These are phyloP conservation scores for Rhombomys opimus DNA, from an alignment of 2,113 vertebrate species.

Conservation along the genomic window DNA sequence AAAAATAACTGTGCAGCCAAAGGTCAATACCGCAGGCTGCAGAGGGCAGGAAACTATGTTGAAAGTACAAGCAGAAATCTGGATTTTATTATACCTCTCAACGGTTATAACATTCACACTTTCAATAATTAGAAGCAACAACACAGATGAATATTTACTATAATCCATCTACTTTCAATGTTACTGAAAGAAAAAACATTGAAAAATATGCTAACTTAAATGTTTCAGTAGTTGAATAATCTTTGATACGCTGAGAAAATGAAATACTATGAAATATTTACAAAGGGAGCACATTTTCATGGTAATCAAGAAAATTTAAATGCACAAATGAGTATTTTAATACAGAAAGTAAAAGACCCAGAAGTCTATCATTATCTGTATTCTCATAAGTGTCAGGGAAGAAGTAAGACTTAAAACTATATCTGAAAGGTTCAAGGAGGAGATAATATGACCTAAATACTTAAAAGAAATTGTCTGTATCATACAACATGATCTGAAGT, in stretches of 20 bases:
- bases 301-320: not conserved
- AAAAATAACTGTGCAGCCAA: not conserved
- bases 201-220: not conserved
- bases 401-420: not conserved
- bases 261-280: not conserved
- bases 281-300: not conserved
- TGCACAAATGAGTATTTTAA: not conserved
- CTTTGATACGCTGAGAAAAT: not conserved
- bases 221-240: not conserved
- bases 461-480: too few relatives aligned
- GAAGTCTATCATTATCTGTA: not conserved
- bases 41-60: not conserved
- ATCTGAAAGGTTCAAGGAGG: too few relatives aligned
- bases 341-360: not conserved
- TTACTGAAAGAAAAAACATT: not conserved
- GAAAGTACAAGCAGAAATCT: not conserved
- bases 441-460: too few relatives aligned
- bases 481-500: too few relatives aligned
- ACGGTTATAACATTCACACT: not conserved
- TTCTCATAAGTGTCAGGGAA: not conserved
- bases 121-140: not conserved
- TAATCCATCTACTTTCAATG: not conserved
- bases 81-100: not conserved
- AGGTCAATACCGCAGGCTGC: not conserved
- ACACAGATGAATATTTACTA: not conserved